phyloP scores from a whole-genome alignment of 2,888 invertebrate species.

The Orchestes rusci region DNA sequence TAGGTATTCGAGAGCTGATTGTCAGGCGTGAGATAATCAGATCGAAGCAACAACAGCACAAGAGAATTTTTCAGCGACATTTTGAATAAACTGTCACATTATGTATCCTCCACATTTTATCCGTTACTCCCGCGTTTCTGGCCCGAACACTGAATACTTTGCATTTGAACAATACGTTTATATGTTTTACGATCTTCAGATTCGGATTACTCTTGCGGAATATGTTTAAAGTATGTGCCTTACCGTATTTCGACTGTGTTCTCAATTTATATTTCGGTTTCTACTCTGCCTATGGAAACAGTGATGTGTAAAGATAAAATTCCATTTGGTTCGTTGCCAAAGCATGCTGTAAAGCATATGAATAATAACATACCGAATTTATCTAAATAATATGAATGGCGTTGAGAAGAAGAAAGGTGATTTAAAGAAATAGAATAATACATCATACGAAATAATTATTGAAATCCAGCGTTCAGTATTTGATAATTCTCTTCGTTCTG shows the following conservation, averaged over 20 bases:
- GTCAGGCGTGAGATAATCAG: conserved; percentile 11
- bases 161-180: conserved; percentile 37
- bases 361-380: neutral
- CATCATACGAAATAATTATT: no score
- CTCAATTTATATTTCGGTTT: conserved; percentile 6
- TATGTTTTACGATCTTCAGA: conserved; percentile 37
- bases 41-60: conserved; percentile 6
- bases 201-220: conserved; percentile 34
- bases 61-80: conserved; percentile 15
- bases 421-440: no score
- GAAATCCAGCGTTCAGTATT: no score
- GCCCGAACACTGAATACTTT: conserved; percentile 33
- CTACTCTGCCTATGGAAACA: neutral
- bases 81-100: conserved; percentile 19
- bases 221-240: conserved; percentile 30
- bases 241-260: conserved; percentile 25
- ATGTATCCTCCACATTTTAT: conserved; percentile 14
- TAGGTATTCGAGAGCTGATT: no score
- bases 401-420: no score
- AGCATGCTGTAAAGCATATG: neutral
- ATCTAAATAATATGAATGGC: no score
- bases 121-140: conserved; percentile 16
- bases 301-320: neutral
- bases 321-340: neutral
- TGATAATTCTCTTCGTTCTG: no score